A percentile compares a stretch with the other conserved stretches of the same genome.
phyloP scores from a whole-genome alignment of 2,113 vertebrate genomes.

The Tringa solitaria region DNA sequence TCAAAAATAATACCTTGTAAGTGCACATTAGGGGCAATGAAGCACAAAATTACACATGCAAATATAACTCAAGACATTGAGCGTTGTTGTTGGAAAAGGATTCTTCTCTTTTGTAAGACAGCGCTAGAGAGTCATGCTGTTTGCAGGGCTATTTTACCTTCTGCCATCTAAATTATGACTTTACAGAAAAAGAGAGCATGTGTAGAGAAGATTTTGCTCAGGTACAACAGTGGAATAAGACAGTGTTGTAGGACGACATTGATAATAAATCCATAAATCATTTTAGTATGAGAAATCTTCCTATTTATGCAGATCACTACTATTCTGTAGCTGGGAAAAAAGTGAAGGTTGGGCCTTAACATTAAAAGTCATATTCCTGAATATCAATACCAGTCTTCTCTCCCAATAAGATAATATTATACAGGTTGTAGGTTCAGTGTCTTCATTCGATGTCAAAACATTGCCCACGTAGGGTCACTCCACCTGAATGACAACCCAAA shows the following conservation, averaged over 20 bases:
- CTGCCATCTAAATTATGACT: neutral
- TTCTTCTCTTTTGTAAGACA: neutral
- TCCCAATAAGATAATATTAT: neutral
- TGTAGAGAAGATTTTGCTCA: neutral
- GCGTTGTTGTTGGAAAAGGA: neutral
- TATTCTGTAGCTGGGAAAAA: neutral
- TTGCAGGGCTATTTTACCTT: neutral
- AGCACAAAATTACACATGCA: constrained; percentile 70
- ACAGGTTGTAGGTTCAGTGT: neutral
- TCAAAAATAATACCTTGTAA: constrained; percentile 55
- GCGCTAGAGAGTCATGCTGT: neutral
- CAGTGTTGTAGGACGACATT: neutral
- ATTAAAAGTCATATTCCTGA: neutral
- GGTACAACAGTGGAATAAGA: neutral
- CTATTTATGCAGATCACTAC: neutral
- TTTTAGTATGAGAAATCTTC: neutral
- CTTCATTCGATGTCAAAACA: neutral
- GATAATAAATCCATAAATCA: neutral
- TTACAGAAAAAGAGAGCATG: neutral
- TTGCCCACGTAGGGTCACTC: neutral
- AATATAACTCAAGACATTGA: constrained; percentile 11
- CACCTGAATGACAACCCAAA: neutral
- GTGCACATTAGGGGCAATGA: constrained; percentile 63
- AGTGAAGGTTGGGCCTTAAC: neutral
- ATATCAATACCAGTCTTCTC: neutral